phyloP scores from a whole-genome alignment of 2,797 vertebrate genomes.

The Myiothlypis coronata region DNA sequence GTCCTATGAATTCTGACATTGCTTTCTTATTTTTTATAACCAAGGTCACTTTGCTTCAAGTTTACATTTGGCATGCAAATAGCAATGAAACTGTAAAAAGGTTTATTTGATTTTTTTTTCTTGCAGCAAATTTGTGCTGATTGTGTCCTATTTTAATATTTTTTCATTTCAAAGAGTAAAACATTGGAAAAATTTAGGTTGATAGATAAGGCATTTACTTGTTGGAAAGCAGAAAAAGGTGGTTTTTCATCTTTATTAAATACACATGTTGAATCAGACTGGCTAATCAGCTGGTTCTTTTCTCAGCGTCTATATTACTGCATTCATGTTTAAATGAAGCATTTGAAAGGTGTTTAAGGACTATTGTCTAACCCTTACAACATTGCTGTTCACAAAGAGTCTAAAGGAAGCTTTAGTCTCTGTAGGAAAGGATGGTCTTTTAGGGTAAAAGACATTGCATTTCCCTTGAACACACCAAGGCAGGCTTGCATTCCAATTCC shows the following conservation, averaged over 20 bases:
- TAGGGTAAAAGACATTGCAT: background rate
- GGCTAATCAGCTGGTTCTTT: constrained; percentile 19
- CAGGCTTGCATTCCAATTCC: constrained; percentile 18
- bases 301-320: background rate
- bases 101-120: background rate
- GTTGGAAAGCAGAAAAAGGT: constrained; percentile 18
- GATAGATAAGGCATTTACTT: constrained; percentile 38
- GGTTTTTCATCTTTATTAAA: constrained; percentile 22
- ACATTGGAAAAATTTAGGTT: constrained; percentile 37
- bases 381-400: background rate
- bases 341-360: constrained; percentile 17
- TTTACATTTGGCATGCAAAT: constrained; percentile 73
- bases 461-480: constrained; percentile 9
- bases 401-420: constrained; percentile 2
- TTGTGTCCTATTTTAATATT: constrained; percentile 29
- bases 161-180: constrained; percentile 1
- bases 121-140: constrained; percentile 17
- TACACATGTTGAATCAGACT: constrained; percentile 2
- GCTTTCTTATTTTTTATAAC: constrained; percentile 70
- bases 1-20: constrained; percentile 71
- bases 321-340: constrained; percentile 46
- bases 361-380: background rate
- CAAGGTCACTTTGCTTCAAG: constrained; percentile 74
- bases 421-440: background rate
- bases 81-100: constrained; percentile 44